Conservation (phyloP, 2,113 vertebrate species). For the Laterallus jamaicensis region DNA sequence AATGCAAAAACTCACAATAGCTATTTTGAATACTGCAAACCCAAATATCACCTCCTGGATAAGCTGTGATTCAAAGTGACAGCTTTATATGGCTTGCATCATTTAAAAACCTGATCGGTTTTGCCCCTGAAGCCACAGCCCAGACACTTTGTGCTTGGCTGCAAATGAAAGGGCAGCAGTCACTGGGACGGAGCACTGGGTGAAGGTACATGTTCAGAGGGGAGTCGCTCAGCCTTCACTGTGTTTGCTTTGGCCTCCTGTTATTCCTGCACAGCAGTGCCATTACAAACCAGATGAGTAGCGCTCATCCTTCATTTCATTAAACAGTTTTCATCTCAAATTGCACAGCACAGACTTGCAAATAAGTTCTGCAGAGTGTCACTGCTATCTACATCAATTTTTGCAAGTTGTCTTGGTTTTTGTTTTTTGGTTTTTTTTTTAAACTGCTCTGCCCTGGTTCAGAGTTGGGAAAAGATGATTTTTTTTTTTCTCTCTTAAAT, state of each 20-base stretch:
- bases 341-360: slow-evolving; percentile 42
- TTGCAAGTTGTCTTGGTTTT: slow-evolving; percentile 44
- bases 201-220: background rate
- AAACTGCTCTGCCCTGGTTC: background rate
- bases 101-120: background rate
- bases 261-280: background rate
- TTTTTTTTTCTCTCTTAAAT: slow-evolving; percentile 32
- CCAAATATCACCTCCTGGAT: background rate
- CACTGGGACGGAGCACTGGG: background rate
- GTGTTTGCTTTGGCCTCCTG: background rate
- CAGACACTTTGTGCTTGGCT: background rate
- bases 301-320: background rate
- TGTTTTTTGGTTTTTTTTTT: background rate
- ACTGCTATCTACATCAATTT: slow-evolving; percentile 26
- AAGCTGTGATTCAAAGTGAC: slow-evolving; percentile 2
- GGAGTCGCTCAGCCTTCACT: background rate
- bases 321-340: slow-evolving; percentile 15
- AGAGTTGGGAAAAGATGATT: background rate
- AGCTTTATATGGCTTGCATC: background rate
- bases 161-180: background rate
- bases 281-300: background rate
- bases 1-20: slow-evolving; percentile 44
- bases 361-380: slow-evolving; percentile 45
- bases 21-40: slow-evolving; percentile 27
- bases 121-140: background rate